Percentiles rank a stretch among this genome's conserved stretches.
Conservation (phyloP, 2,888 invertebrate genomes). For the Cepaea hortensis region DNA sequence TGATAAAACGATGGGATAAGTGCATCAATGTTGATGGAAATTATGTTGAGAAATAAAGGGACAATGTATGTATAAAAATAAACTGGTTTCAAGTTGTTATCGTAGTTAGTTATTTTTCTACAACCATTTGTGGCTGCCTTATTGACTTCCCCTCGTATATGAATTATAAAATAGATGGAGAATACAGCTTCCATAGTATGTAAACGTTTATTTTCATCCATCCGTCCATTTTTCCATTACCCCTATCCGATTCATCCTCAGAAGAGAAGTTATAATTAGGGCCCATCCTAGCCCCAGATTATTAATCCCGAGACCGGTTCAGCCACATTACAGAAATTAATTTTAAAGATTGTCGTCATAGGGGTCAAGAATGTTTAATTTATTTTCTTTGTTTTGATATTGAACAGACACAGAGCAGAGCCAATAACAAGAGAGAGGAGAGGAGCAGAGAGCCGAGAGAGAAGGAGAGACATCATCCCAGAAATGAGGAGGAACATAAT, state of each 20-base stretch:
- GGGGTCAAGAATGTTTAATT: too few species aligned
- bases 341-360: background rate
- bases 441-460: constrained; percentile 33
- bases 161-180: background rate
- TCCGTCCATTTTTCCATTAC: background rate
- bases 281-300: too few species aligned
- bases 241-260: too few species aligned
- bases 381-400: background rate
- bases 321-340: background rate
- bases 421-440: constrained; percentile 3
- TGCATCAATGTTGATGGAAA: too few species aligned
- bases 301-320: background rate
- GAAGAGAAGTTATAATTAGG: too few species aligned
- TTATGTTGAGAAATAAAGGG: too few species aligned
- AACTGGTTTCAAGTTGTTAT: too few species aligned
- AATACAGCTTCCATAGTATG: background rate
- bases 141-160: background rate
- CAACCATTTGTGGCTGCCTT: too few species aligned
- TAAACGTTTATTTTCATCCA: background rate
- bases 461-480: background rate
- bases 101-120: too few species aligned
- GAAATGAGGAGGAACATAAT: constrained; percentile 40
- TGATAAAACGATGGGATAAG: too few species aligned
- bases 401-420: constrained; percentile 10
- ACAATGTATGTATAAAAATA: too few species aligned